Conservation (phyloP, 2,797 vertebrate genomes). For the Microhierax caerulescens region DNA sequence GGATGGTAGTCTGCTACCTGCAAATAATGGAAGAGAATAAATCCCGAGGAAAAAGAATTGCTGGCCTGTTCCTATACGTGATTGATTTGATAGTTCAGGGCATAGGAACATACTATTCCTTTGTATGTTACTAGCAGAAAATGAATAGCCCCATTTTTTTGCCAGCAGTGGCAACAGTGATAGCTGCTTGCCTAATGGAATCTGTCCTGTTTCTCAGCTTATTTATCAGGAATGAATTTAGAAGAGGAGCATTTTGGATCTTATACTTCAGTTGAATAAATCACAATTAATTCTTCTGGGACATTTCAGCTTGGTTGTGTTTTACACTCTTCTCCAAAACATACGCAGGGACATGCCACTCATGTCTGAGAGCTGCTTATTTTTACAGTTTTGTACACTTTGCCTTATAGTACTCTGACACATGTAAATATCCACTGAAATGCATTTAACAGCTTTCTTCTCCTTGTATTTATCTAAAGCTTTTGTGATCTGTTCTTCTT, state of each 20-base stretch:
- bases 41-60: not conserved
- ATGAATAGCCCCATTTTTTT: constrained; percentile 6
- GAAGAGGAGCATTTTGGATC: not conserved
- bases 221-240: not conserved
- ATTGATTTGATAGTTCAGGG: not conserved
- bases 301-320: not conserved
- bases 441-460: not conserved
- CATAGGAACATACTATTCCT: not conserved
- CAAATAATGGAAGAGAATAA: not conserved
- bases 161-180: not conserved
- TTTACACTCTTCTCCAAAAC: not conserved
- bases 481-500: not conserved
- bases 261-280: not conserved
- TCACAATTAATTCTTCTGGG: not conserved
- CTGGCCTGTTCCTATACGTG: not conserved
- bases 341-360: not conserved
- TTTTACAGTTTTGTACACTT: not conserved
- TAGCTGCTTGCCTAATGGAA: not conserved
- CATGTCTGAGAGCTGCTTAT: not conserved
- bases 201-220: not conserved
- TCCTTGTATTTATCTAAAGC: not conserved
- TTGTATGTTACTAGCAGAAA: not conserved
- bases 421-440: not conserved
- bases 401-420: not conserved
- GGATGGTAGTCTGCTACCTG: not conserved